These are phyloP conservation scores for Papilio demoleus DNA, from an alignment of 2,888 invertebrate species.

Conservation along the genomic window DNA sequence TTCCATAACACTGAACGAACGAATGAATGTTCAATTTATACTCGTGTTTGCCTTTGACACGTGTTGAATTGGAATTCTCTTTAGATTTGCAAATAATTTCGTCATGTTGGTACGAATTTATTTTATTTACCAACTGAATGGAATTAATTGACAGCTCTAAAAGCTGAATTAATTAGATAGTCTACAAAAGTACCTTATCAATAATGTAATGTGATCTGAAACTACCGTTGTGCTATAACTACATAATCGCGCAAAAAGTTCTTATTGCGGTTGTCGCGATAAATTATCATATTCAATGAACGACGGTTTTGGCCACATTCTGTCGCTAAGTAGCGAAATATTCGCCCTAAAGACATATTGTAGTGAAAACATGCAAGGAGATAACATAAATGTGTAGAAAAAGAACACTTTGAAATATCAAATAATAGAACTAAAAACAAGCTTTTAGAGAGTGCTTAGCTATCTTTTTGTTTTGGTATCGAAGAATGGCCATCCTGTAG, in stretches of 20 bases:
- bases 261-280: too few relatives aligned
- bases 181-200: background rate
- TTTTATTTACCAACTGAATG: background rate
- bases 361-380: background rate
- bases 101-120: background rate
- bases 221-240: too few relatives aligned
- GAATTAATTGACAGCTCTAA: background rate
- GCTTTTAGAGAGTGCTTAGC: conserved; percentile 23
- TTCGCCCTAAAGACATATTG: too few relatives aligned
- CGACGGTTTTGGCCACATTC: too few relatives aligned
- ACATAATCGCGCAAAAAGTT: too few relatives aligned
- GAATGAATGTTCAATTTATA: conserved; percentile 23
- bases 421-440: conserved; percentile 14
- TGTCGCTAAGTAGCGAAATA: too few relatives aligned
- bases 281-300: too few relatives aligned
- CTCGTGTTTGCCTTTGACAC: conserved; percentile 21
- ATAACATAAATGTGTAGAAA: background rate
- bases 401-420: background rate
- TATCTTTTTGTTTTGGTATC: conserved; percentile 15
- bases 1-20: conserved; percentile 20
- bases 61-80: conserved; percentile 22
- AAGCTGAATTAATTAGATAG: too few relatives aligned
- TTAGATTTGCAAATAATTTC: background rate
- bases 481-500: conserved; percentile 3
- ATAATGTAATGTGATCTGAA: too few relatives aligned